phyloP scores from a whole-genome alignment of 1,140 invertebrate genomes.

The Euglossa dilemma region DNA sequence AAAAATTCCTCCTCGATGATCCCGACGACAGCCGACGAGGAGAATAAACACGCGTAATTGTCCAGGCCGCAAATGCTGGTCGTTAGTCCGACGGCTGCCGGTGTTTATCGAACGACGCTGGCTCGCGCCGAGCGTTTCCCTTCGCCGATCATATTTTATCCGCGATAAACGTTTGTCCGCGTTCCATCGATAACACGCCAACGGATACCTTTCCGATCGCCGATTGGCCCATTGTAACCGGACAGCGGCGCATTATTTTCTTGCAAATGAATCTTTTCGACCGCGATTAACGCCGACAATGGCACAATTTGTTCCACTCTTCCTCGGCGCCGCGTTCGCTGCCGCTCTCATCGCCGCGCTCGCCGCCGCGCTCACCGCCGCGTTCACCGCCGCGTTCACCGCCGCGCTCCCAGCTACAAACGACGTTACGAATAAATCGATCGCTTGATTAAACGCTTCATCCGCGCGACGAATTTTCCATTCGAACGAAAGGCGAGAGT shows the following conservation, averaged over 20 bases:
- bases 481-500: conserved; percentile 32
- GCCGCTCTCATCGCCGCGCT: too few species aligned
- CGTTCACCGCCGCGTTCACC: neutral
- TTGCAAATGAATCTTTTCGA: conserved; percentile 36
- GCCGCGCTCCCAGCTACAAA: neutral
- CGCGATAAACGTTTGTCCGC: conserved; percentile 4
- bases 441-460: conserved; percentile 36
- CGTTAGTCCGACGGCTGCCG: neutral
- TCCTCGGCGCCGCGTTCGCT: neutral
- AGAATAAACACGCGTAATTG: neutral
- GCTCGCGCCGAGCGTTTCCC: conserved; percentile 7
- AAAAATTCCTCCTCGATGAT: neutral
- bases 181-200: neutral
- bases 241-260: neutral
- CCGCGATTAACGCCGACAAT: conserved; percentile 6
- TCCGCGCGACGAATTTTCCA: neutral
- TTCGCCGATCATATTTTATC: neutral
- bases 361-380: neutral
- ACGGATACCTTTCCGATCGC: neutral
- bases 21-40: too few species aligned
- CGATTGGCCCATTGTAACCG: conserved; percentile 27
- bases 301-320: neutral
- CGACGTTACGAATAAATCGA: conserved; percentile 20
- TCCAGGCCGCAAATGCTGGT: neutral
- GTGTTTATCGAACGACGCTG: conserved; percentile 27